Base-by-base conservation (phyloP, 2,888 invertebrate genomes). In the Temnothorax ravouxi region DNA sequence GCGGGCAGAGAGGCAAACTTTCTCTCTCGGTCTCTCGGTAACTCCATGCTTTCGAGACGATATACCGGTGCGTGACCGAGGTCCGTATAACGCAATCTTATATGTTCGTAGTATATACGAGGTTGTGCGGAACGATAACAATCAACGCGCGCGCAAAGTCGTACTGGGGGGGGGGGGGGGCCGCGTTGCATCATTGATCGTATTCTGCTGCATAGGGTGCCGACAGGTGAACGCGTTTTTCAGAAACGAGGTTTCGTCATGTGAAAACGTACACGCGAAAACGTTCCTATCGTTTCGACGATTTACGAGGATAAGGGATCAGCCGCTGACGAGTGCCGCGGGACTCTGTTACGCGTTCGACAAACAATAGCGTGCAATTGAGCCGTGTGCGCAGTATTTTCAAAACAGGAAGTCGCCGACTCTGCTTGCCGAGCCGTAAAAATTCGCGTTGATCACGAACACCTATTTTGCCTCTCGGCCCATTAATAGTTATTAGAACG, bases 21-120 rank as follows among this genome's bases (percentile, higher is more conserved):
- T 90, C 89, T 90, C 90, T 90, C 90, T 90, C 90, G 82, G 21
- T 71, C 56, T 72, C 76, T 18, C 47, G 47, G 62, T 88, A 90
- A 88, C 85, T 21, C 64, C 15, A 86, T 84, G 25, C 86, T 87
- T 90, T 90, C 88, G 84, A 88, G 87, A 79, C 87, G 82, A 86
- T 47, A 41, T 76, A 83, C 80, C 86, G 86, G 64, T 84, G 86
- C 89, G 86, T 88, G 90, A 85, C 86, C 84, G 84, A 81, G 86
- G 50, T 54, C 54, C 52, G 38, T 71, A 52, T 84, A 84, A 84
- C 47, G 83, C 74, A 84, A 62, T 56, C 84, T 75, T 56, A 41
- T 13, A 25, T 47, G 21, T 18, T 13, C 38, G 38, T 38, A 29
- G 72, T 38, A 50, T n/a, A n/a, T 18, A n/a, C 50, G 6, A 64